Base-by-base conservation (phyloP, 2,888 invertebrate genomes). In the Amphipoea oculea region DNA sequence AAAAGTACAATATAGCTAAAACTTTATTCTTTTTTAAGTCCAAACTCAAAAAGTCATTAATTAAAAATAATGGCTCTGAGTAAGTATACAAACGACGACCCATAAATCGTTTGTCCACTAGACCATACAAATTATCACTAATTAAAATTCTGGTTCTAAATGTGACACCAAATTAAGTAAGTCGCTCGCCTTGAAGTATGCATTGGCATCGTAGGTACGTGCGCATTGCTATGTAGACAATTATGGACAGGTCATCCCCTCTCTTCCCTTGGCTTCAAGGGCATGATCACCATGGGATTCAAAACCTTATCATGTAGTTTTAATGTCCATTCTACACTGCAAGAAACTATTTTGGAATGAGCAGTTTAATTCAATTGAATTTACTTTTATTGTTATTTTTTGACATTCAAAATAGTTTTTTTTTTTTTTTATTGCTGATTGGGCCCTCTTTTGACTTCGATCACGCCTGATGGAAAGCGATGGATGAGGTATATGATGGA, bases 101-200 rank as follows among this genome's bases (percentile, higher is more conserved):
- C n/a, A 23, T 17, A 66, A 73, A 40, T 45, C 0, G 23, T 40
- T 17, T 45, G 68, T 17, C 23, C 29, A 45, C 4, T 63, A 74
- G 67, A 73, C 73, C 73, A 73, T 62, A 54, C 20, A 20, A 36
- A 45, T 67, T 29, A 69, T 29, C 23, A 17, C 14, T 71, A 29
- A 81, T 81, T 75, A 57, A 67, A 71, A 67, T 71, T 77, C 76
- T 63, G 40, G 67, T 77, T 81, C 14, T n/a, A 29, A 60, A 75
- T 80, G 69, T n/a, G 48, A 40, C 62, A 65, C 29, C 17, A 57
- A 67, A 71, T 67, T 76, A 76, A 81, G 20, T 40, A n/a, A 42
- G 62, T 62, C 4, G 40, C 2, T 76, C 23, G 29, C 81, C 77
- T 81, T 81, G 81, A 69, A 54, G n/a, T 45, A 45, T 12, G 42